Evolutionary conservation across 1,140 invertebrate species (phyloP).

Genomic region (Calliphora vicina): DNA sequence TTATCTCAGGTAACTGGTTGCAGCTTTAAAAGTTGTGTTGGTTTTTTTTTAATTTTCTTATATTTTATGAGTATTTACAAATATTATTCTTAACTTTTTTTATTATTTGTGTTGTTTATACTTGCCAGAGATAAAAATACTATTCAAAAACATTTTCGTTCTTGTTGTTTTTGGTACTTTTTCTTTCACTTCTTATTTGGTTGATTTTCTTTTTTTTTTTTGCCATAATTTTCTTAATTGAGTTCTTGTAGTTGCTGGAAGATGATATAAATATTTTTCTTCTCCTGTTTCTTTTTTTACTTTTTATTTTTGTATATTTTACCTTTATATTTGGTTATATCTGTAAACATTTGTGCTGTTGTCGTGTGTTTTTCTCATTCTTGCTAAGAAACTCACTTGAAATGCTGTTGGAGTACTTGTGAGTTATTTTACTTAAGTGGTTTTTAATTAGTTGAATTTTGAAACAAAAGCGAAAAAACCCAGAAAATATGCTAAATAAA

Average conservation of each 20-base stretch:
- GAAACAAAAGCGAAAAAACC: not conserved
- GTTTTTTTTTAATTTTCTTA: no score
- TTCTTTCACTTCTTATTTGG: no score
- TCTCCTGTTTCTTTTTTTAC: no score
- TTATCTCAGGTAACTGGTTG: no score
- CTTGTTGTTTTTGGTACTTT: no score
- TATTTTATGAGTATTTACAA: no score
- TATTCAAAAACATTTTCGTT: no score
- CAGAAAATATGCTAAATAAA: not conserved
- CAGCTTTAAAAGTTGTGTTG: no score
- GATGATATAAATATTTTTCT: not conserved
- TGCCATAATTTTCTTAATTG: constrained; percentile 26
- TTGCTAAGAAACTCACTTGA: constrained; percentile 8
- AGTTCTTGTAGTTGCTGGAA: not conserved
- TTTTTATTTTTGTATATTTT: no score
- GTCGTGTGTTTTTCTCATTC: not conserved
- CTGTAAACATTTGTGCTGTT: not conserved
- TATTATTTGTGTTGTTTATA: no score
- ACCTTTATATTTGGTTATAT: not conserved
- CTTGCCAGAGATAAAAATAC: no score
- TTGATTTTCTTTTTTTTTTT: not conserved
- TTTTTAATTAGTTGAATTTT: constrained; percentile 27
- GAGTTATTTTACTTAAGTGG: constrained; percentile 18
- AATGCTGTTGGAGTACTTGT: constrained; percentile 4
- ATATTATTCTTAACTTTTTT: no score